Conservation (phyloP, 1,140 invertebrate species). For the Penaeus indicus region DNA sequence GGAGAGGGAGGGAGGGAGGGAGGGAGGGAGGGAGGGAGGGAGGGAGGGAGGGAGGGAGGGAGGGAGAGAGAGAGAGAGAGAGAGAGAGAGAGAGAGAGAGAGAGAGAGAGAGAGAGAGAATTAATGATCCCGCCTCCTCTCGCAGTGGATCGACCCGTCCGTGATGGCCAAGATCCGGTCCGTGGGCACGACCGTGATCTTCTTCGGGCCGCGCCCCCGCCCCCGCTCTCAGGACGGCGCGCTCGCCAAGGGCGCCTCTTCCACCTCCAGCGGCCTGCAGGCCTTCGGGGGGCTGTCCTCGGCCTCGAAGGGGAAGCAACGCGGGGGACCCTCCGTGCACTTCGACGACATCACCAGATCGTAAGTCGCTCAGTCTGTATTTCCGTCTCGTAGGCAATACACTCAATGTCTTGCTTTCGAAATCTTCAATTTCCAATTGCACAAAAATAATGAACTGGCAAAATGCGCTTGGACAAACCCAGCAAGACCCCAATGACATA, state of each 20-base stretch:
- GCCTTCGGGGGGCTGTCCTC: background rate
- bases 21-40: background rate
- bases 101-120: background rate
- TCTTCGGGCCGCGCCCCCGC: conserved; percentile 60
- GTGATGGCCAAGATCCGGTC: conserved; percentile 63
- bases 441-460: too few relatives aligned
- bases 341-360: too few relatives aligned
- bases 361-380: too few relatives aligned
- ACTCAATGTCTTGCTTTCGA: too few relatives aligned
- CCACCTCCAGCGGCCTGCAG: background rate
- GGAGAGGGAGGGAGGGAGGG: background rate
- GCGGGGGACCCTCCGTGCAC: too few relatives aligned
- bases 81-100: background rate
- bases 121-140: background rate
- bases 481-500: too few relatives aligned
- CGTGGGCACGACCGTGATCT: conserved; percentile 65
- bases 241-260: background rate
- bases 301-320: too few relatives aligned
- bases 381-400: too few relatives aligned
- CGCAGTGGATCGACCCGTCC: conserved; percentile 65
- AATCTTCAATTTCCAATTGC: too few relatives aligned
- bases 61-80: background rate
- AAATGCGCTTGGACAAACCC: too few relatives aligned
- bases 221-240: background rate
- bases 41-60: background rate